A percentile compares a stretch with the other conserved stretches of the same genome.
phyloP scores from a whole-genome alignment of 2,113 vertebrate species.

The Charadrius vociferus region DNA sequence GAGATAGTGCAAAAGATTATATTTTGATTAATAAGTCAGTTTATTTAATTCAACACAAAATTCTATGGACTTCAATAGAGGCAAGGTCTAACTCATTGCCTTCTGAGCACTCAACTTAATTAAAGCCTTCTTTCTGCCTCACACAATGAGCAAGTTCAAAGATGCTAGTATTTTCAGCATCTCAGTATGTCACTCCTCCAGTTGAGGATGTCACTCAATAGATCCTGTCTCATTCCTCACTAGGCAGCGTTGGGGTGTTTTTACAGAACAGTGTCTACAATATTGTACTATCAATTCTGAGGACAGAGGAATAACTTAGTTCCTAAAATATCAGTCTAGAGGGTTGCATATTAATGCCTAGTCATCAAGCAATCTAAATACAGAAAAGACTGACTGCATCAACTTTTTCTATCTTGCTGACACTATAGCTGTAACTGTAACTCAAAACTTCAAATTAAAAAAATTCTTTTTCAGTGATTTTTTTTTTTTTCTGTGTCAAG shows the following conservation, averaged over 20 bases:
- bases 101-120: background rate
- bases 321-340: background rate
- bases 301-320: background rate
- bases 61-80: background rate
- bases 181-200: background rate
- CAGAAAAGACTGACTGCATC: background rate
- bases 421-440: background rate
- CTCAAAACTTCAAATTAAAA: background rate
- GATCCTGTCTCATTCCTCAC: background rate
- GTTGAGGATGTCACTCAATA: background rate
- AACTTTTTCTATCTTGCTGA: background rate
- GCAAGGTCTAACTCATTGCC: background rate
- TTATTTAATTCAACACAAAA: background rate
- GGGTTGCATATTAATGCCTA: background rate
- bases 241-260: background rate
- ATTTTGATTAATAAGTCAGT: background rate
- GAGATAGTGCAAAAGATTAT: fast-evolving
- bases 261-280: background rate
- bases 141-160: background rate
- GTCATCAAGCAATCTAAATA: background rate
- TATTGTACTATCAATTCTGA: background rate
- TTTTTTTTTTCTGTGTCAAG: background rate
- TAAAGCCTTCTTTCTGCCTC: background rate
- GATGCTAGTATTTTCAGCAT: background rate
- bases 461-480: background rate